Base-by-base conservation (phyloP, 2,797 vertebrate species). In the Synanceia verrucosa region DNA sequence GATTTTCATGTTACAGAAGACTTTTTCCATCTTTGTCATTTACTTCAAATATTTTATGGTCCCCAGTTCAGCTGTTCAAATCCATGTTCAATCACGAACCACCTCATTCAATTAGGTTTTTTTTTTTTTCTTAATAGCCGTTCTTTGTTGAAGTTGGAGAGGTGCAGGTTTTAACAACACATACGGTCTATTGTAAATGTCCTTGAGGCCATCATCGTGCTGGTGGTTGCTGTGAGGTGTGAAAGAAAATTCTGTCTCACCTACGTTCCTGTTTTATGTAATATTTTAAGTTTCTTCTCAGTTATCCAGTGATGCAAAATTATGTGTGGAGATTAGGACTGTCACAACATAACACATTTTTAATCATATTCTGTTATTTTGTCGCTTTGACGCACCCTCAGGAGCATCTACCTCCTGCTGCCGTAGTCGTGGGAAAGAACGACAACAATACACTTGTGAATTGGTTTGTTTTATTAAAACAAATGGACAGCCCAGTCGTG, bases 1-100 rank as follows among this genome's bases (percentile, higher is more conserved):
- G n/a, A n/a, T n/a, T n/a, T n/a, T n/a, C n/a, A n/a, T n/a, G n/a
- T n/a, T n/a, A n/a, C n/a, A n/a, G n/a, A n/a, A n/a, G n/a, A n/a
- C n/a, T n/a, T n/a, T n/a, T n/a, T n/a, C n/a, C 60, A 58, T 79
- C 41, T 55, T 74, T 63, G 26, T 55, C 44, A 33, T 4, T 55
- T 67, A 34, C 36, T 67, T 51, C 9, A 73, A 68, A 71, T 0
- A 6, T 51, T 53, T 53, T 68, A 18, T 41, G 10, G 23, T 63
- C 18, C 37, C 2, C 47, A 33, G 43, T 46, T 43, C 41, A n/a
- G 28, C 8, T 47, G n/a, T 37, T 55, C 36, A 31, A n/a, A n/a
- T n/a, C n/a, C n/a, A n/a, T n/a, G n/a, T n/a, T n/a, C n/a, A n/a
- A n/a, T n/a, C n/a, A n/a, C n/a, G n/a, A n/a, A n/a, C n/a, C n/a